phyloP scores from a whole-genome alignment of 2,113 vertebrate species.

The Etheostoma spectabile region DNA sequence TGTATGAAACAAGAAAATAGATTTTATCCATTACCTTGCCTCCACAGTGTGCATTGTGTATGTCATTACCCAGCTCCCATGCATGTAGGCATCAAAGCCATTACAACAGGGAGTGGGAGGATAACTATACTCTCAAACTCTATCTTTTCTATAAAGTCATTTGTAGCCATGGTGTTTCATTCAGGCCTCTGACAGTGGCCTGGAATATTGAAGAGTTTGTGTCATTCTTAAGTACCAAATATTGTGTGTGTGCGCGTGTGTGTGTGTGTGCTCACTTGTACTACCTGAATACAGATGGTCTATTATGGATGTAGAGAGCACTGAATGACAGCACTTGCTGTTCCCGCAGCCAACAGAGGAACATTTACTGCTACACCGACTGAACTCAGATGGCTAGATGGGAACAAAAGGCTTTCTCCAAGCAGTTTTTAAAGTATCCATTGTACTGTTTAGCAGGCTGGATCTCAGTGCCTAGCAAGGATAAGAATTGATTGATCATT shows the following conservation, averaged over 20 bases:
- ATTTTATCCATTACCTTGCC: slow-evolving; percentile 68
- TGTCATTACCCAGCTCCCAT: slow-evolving; percentile 58
- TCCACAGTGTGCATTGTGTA: slow-evolving; percentile 52
- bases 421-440: slow-evolving; percentile 37
- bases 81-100: slow-evolving; percentile 55
- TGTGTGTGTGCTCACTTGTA: slow-evolving; percentile 24
- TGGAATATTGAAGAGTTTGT: slow-evolving; percentile 51
- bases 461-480: slow-evolving; percentile 17
- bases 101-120: slow-evolving; percentile 57
- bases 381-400: slow-evolving; percentile 26
- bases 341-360: slow-evolving; percentile 44
- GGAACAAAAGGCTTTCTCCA: slow-evolving; percentile 44
- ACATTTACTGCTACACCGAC: slow-evolving; percentile 33
- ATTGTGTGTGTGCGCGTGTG: neutral
- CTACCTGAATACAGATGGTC: slow-evolving; percentile 48
- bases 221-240: slow-evolving; percentile 39
- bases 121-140: slow-evolving; percentile 55
- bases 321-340: slow-evolving; percentile 55
- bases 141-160: slow-evolving; percentile 61
- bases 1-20: slow-evolving; percentile 61
- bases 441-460: slow-evolving; percentile 16
- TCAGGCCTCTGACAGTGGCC: slow-evolving; percentile 40
- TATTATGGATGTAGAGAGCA: slow-evolving; percentile 53
- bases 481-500: slow-evolving; percentile 58
- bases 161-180: slow-evolving; percentile 52